These are phyloP conservation scores for Pandemis corylana DNA, from an alignment of 2,888 invertebrate genomes.

Conservation along the genomic window DNA sequence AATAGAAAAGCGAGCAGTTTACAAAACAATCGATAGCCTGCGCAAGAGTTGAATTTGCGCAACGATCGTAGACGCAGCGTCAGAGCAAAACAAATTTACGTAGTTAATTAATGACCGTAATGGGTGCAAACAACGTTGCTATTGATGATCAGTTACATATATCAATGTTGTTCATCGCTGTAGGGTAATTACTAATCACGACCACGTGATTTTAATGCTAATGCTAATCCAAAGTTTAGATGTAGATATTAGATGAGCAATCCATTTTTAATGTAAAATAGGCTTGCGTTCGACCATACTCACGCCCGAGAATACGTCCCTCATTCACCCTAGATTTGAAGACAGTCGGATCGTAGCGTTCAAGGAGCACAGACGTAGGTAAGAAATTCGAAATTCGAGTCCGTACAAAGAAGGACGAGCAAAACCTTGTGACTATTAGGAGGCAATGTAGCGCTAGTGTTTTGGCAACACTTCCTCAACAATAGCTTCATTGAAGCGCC, in stretches of 20 bases:
- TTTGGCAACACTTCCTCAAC: background rate
- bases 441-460: background rate
- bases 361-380: too few species aligned
- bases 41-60: constrained; percentile 28
- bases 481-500: background rate
- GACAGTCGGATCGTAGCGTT: too few species aligned
- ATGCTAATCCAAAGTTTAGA: background rate
- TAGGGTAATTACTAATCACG: background rate
- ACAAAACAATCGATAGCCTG: constrained; percentile 21
- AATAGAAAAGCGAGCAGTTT: constrained; percentile 6
- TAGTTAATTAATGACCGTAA: constrained; percentile 21
- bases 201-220: background rate
- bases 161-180: background rate
- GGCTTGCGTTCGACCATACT: too few species aligned
- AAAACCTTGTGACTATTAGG: too few species aligned
- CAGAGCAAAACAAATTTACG: constrained; percentile 36
- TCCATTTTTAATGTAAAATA: too few species aligned
- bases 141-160: background rate
- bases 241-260: too few species aligned
- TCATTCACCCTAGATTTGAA: too few species aligned
- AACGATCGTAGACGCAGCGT: constrained; percentile 26
- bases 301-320: too few species aligned
- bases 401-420: too few species aligned
- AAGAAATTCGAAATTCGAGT: too few species aligned
- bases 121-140: constrained; percentile 22